Conservation (phyloP, 2,113 vertebrate species). For the Sinocyclocheilus grahami region DNA sequence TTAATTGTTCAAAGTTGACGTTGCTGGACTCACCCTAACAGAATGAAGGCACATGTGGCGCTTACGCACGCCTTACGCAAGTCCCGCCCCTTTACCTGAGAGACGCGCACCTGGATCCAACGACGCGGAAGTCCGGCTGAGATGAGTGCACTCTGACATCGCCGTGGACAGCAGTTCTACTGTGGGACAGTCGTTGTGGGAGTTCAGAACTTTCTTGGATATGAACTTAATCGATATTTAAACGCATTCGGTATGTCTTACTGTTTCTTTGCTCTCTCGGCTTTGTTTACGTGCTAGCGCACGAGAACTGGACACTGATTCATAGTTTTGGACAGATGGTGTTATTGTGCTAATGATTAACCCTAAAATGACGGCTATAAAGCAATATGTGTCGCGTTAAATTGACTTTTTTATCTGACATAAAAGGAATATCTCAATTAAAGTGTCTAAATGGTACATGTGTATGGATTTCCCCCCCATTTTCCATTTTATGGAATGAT, state of each 20-base stretch:
- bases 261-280: background rate
- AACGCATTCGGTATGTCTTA: background rate
- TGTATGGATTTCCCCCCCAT: background rate
- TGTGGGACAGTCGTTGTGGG: background rate
- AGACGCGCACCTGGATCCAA: conserved; percentile 83
- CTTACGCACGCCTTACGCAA: conserved; percentile 69
- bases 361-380: background rate
- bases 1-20: background rate
- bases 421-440: background rate
- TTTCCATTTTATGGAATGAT: background rate
- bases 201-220: background rate
- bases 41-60: conserved; percentile 41
- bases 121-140: conserved; percentile 74
- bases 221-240: background rate
- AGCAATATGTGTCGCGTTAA: background rate
- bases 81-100: conserved; percentile 71
- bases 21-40: background rate
- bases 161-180: background rate
- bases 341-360: background rate
- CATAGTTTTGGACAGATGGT: background rate
- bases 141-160: conserved; percentile 19
- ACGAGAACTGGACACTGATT: background rate
- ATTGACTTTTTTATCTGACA: background rate
- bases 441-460: background rate
- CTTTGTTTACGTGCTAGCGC: background rate